These are phyloP conservation scores for Plagodis pulveraria DNA, from an alignment of 2,888 invertebrate genomes.

Conservation along the genomic window DNA sequence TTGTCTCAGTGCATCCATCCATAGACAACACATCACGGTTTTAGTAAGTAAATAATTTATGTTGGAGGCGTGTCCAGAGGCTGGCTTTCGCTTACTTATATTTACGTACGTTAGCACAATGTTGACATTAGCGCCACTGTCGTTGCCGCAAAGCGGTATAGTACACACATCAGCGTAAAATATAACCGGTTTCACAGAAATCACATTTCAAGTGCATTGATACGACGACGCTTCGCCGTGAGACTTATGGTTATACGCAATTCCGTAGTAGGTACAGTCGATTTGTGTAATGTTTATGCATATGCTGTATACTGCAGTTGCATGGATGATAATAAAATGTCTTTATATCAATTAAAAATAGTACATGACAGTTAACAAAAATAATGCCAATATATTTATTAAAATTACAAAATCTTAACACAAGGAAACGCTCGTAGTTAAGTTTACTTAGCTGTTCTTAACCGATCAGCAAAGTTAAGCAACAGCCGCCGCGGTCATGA, in stretches of 20 bases:
- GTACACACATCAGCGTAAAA: conserved; percentile 47
- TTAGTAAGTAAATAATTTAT: conserved; percentile 65
- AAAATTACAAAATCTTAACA: too few relatives aligned
- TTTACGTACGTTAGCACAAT: conserved; percentile 57
- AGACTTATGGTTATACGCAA: background rate
- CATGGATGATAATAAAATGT: too few relatives aligned
- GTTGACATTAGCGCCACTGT: conserved; percentile 51
- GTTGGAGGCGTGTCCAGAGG: conserved; percentile 54
- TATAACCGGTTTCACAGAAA: conserved; percentile 63
- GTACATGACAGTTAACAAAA: too few relatives aligned
- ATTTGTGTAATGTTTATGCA: conserved; percentile 22
- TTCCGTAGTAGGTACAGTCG: conserved; percentile 15
- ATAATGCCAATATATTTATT: too few relatives aligned
- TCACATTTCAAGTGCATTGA: conserved; percentile 59
- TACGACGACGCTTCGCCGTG: background rate
- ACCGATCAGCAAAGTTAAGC: too few relatives aligned
- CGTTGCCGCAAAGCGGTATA: conserved; percentile 22
- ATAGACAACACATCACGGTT: conserved; percentile 37
- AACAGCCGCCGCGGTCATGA: too few relatives aligned
- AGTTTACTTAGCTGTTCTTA: too few relatives aligned
- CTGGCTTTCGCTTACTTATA: conserved; percentile 61
- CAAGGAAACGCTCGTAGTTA: too few relatives aligned
- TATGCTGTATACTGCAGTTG: conserved; percentile 18
- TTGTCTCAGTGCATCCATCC: too few relatives aligned
- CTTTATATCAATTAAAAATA: too few relatives aligned